Percentiles rank a stretch among this genome's conserved stretches.
These are phyloP conservation scores for Dromius quadrimaculatus DNA, from an alignment of 2,888 invertebrate species.

Conservation along the genomic window DNA sequence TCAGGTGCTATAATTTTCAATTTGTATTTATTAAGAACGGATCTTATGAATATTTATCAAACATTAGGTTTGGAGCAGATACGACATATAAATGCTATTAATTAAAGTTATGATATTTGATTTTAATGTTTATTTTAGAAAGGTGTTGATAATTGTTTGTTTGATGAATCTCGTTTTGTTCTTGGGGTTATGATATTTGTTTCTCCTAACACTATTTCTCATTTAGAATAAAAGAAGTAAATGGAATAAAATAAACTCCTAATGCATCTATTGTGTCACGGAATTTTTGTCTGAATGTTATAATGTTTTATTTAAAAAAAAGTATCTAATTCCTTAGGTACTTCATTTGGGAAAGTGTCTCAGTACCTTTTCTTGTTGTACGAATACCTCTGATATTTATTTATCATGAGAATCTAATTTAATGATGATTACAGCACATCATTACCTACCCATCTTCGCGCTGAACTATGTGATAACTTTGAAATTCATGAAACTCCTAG, in stretches of 20 bases:
- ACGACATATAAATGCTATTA: constrained; percentile 1
- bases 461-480: too few species aligned
- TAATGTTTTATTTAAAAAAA: not conserved
- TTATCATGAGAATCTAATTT: too few species aligned
- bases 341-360: too few species aligned
- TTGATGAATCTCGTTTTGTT: not conserved
- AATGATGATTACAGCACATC: too few species aligned
- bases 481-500: too few species aligned
- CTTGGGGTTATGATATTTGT: not conserved
- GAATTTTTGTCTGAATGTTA: not conserved
- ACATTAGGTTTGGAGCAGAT: constrained; percentile 10
- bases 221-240: not conserved
- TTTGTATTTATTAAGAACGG: constrained; percentile 33
- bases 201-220: too few species aligned
- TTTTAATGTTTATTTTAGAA: not conserved
- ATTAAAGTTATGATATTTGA: constrained; percentile 19
- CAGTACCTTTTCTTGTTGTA: too few species aligned
- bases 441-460: too few species aligned
- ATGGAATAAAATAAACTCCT: not conserved
- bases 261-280: too few species aligned
- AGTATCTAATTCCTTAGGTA: too few species aligned
- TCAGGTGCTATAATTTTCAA: constrained; percentile 45
- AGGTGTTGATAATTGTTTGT: constrained; percentile 16
- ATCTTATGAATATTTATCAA: constrained; percentile 46
- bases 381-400: too few species aligned